Base-by-base conservation (phyloP, 1,140 invertebrate genomes). In the Tetragonula clypearis region DNA sequence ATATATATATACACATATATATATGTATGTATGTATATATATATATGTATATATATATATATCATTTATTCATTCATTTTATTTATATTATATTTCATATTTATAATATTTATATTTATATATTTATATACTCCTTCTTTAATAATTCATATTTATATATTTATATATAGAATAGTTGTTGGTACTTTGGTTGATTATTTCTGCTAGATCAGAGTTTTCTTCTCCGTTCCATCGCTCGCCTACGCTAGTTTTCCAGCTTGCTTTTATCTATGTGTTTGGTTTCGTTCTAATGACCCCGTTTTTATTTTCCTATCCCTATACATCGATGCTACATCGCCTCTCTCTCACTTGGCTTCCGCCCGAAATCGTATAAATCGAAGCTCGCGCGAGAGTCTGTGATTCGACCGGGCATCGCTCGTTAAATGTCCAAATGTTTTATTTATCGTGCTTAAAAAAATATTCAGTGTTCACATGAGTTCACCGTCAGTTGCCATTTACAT, bases 131-230 rank as follows among this genome's bases (percentile, higher is more conserved):
- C 77, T 88, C 87, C 79, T 82, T 78, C 41, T 88, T 91, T 85
- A 91, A 89, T 90, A 89, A 90, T 90, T 90, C 56, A 85, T 90
- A 88, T 84, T 85, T 88, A 86, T 84, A 79, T 86, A 84, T 80
- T 78, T 86, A 86, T 88, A 86, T 90, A 87, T 66, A 66, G 82
- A 86, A 91, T 88, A 92, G 84, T 92, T 93, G 86, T 92, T 92
- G 93, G 93, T 93, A 94, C 93, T 90, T 93, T 90, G 77, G 91
- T 93, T 89, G 92, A 94, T 93, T 92, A 92, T 88, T 93, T 92
- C 79, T 85, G 86, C 88, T 90, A 92, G 92, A 92, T 93, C 90
- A 91, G 90, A 89, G 87, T 91, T 92, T 89, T 92, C 88, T 87
- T 92, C 92, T 90, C 90, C 91, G 91, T 91, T 91, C 87, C 89